Evolutionary conservation across 2,797 vertebrate species (phyloP).

Genomic region (Melanotaenia nigrans): DNA sequence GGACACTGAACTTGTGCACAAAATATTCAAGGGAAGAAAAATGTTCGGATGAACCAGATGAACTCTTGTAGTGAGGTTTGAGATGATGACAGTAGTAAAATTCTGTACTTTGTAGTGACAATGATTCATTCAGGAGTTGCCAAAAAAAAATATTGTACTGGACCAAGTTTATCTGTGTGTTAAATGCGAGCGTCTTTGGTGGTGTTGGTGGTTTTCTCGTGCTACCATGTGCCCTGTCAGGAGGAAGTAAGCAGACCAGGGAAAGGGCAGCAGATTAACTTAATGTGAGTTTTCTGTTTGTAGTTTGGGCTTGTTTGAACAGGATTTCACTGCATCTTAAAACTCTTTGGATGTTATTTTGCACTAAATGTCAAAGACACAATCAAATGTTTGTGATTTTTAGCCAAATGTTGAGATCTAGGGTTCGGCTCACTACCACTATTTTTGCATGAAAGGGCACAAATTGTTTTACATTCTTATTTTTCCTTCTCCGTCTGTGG

Average conservation of each 20-base stretch:
- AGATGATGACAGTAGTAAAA: slow-evolving; percentile 39
- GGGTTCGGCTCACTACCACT: slow-evolving; percentile 65
- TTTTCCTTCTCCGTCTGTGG: slow-evolving; percentile 41
- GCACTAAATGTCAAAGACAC: slow-evolving; percentile 82
- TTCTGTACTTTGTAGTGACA: slow-evolving; percentile 59
- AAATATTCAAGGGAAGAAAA: slow-evolving; percentile 38
- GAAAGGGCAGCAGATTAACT: slow-evolving; percentile 34
- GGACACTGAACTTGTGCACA: slow-evolving; percentile 20
- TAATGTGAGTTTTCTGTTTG: slow-evolving; percentile 51
- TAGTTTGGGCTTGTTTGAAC: slow-evolving; percentile 55
- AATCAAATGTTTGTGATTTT: slow-evolving; percentile 77
- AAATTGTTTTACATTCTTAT: slow-evolving; percentile 35
- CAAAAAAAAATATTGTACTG: slow-evolving; percentile 73
- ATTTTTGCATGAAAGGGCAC: slow-evolving; percentile 75
- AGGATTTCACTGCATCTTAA: slow-evolving; percentile 58
- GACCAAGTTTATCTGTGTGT: slow-evolving; percentile 49
- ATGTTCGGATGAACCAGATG: slow-evolving; percentile 49
- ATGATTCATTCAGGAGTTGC: slow-evolving; percentile 77
- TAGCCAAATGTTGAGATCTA: slow-evolving; percentile 63
- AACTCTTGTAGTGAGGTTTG: slow-evolving; percentile 37
- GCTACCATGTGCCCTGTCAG: slow-evolving; percentile 9
- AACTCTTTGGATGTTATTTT: slow-evolving; percentile 70
- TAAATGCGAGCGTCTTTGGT: slow-evolving; percentile 37
- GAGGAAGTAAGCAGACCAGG: slow-evolving; percentile 16
- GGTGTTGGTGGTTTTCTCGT: slow-evolving; percentile 41